Conservation (phyloP, 2,113 vertebrate species). For the Rhineura floridana region DNA sequence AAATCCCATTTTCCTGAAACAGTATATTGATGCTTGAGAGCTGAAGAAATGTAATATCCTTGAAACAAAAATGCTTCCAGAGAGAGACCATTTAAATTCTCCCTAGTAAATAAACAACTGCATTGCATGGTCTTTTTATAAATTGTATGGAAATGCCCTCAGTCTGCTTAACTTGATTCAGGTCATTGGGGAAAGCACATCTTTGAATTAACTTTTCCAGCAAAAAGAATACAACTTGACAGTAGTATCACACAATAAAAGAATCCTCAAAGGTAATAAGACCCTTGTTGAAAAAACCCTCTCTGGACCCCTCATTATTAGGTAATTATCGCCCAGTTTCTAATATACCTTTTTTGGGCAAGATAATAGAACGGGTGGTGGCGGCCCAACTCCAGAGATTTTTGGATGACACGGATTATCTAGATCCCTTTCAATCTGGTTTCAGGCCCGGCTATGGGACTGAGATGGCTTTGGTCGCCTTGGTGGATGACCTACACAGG, state of each 20-base stretch:
- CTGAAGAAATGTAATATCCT: not conserved
- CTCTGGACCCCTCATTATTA: no score
- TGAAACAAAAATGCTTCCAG: not conserved
- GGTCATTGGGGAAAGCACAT: not conserved
- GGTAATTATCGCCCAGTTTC: no score
- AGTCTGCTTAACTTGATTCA: not conserved
- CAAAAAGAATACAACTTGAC: not conserved
- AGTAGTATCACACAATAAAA: not conserved
- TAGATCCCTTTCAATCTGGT: no score
- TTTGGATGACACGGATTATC: no score
- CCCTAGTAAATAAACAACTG: not conserved
- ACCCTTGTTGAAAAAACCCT: no score
- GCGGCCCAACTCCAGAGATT: no score
- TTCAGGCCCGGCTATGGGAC: no score
- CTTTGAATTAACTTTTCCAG: not conserved
- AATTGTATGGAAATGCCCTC: not conserved
- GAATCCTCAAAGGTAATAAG: not conserved
- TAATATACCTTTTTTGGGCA: no score
- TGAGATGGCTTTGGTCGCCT: no score
- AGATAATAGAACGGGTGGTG: no score
- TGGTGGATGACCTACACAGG: no score
- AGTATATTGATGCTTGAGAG: not conserved
- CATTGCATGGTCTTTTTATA: not conserved
- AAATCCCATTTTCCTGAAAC: not conserved
- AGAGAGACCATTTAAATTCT: not conserved